Percentiles rank a stretch among this genome's conserved stretches.
Conservation (phyloP, 2,888 invertebrate genomes). For the Sminthurinus aureus region DNA sequence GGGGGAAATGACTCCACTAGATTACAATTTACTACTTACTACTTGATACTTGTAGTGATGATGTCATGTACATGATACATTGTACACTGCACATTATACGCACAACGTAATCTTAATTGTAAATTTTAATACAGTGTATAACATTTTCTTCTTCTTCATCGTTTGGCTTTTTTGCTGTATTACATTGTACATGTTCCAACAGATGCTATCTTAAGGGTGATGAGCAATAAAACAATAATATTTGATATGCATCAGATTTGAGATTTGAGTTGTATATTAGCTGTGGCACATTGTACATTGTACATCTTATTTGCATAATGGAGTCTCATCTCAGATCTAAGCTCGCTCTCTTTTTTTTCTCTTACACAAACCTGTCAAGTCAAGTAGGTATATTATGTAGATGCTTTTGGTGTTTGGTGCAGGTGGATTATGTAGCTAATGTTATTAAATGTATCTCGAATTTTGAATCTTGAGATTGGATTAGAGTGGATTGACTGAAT, state of each 20-base stretch:
- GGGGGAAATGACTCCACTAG: background rate
- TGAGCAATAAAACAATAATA: slow-evolving; percentile 22
- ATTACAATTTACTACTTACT: background rate
- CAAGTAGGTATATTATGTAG: too few species aligned
- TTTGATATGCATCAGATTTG: slow-evolving; percentile 11
- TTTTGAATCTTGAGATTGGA: too few species aligned
- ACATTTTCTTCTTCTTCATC: background rate
- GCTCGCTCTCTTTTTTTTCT: too few species aligned
- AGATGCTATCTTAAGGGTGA: slow-evolving; percentile 1
- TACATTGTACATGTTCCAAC: background rate
- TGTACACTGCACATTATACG: background rate
- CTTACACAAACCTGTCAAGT: too few species aligned
- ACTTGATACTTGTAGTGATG: background rate
- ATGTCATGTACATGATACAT: background rate
- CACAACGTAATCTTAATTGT: background rate
- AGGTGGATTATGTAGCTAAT: too few species aligned
- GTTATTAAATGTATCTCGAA: too few species aligned
- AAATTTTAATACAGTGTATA: background rate
- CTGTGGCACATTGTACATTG: background rate
- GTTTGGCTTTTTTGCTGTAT: background rate
- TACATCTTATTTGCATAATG: slow-evolving; percentile 21
- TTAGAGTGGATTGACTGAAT: too few species aligned
- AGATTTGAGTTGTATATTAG: background rate
- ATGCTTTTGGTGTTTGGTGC: too few species aligned
- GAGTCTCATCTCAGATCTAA: background rate